Base-by-base conservation (phyloP, 2,797 vertebrate genomes). In the Euphonia xanthogaster region DNA sequence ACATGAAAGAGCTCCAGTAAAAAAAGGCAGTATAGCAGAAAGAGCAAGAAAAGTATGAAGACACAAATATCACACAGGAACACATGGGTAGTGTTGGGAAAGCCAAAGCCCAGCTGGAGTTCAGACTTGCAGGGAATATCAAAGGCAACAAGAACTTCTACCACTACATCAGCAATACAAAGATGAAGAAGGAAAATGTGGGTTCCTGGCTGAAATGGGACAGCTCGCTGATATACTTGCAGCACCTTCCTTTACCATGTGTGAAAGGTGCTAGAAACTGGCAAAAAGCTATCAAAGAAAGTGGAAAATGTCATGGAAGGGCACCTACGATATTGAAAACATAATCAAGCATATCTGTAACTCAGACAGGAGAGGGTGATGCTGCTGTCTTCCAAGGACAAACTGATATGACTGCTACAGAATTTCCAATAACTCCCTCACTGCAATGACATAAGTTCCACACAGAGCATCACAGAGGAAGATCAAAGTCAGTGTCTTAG, bases 141-240 rank as follows among this genome's bases (percentile, higher is more conserved):
- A 76, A 82, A 62, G 17, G 15, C 54, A 68, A 40, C 13, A 93
- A 39, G 27, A 88, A 19, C 20, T 74, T 74, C 65, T 37, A 58
- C 9, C 31, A 39, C 11, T 45, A 18, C 20, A 24, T 24, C 44
- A 66, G 9, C n/a, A 86, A 58, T 12, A 70, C 13, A 61, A 82
- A 7, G 31, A 28, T 55, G 30, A 28, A 70, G 4, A 50, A 70
- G 27, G 15, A 62, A 68, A 84, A 65, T 1, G 4, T 4, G 25
- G 3, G 14, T 68, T 24, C 0, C 0, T 35, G 35, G 12, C 27
- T 25, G 18, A 82, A 68, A 31, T 6, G 11, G 28, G 14, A 57
- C 5, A 53, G 40, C 18, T 44, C 8, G 1, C 12, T 2, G 0
- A 22, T 5, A 31, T 18, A 53, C 39, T 67, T 63, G 14, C 5